A percentile compares a stretch with the other conserved stretches of the same genome.
Conservation (phyloP, 2,888 invertebrate genomes). For the Athalia cordata region DNA sequence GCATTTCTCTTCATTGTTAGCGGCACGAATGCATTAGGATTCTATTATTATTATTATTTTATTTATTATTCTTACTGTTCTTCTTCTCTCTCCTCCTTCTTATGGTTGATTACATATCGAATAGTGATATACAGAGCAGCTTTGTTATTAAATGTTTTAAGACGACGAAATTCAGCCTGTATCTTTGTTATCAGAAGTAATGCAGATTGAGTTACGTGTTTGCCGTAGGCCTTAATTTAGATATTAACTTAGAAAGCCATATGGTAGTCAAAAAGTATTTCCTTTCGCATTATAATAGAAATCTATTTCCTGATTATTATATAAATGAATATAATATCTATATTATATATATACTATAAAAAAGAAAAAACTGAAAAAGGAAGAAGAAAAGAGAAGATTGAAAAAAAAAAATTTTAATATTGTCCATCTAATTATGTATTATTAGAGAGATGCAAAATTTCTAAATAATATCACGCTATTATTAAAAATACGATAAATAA, state of each 20-base stretch:
- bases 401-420: background rate
- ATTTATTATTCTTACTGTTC: constrained; percentile 51
- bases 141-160: constrained; percentile 55
- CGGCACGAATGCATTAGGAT: constrained; percentile 48
- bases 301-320: constrained; percentile 11
- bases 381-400: background rate
- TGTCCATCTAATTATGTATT: constrained; percentile 19
- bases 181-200: constrained; percentile 42
- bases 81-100: constrained; percentile 48
- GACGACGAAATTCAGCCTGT: constrained; percentile 48
- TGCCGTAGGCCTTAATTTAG: constrained; percentile 53
- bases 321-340: constrained; percentile 20
- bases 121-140: constrained; percentile 59
- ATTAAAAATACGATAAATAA: background rate
- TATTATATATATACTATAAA: constrained; percentile 6
- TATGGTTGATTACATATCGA: constrained; percentile 33
- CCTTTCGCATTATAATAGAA: constrained; percentile 16
- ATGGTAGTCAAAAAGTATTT: constrained; percentile 52
- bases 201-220: constrained; percentile 46
- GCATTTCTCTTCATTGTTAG: constrained; percentile 45
- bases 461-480: too few relatives aligned
- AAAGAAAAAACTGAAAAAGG: background rate
- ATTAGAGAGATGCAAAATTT: too few relatives aligned
- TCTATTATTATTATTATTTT: constrained; percentile 47
- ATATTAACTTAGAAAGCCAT: constrained; percentile 55